phyloP scores from a whole-genome alignment of 2,888 invertebrate species.

The Pristionchus maxplancki region DNA sequence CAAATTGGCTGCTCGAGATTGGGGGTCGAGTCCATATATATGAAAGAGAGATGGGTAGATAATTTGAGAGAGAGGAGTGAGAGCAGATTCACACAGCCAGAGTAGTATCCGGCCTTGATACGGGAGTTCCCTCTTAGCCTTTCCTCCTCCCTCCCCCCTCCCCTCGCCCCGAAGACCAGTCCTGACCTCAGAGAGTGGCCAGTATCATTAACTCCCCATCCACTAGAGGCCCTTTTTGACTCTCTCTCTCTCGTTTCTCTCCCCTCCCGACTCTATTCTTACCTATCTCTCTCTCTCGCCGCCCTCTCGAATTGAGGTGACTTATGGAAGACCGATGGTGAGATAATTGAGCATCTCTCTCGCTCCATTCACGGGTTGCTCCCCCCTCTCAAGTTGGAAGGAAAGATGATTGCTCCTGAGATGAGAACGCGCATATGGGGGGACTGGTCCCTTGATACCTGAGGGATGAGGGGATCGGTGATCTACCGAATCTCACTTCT shows the following conservation, averaged over 20 bases:
- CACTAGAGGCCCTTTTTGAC: slow-evolving; percentile 42
- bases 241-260: no score
- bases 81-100: not conserved
- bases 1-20: slow-evolving; percentile 39
- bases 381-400: slow-evolving; percentile 31
- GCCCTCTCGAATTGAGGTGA: slow-evolving; percentile 47
- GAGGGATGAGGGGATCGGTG: not conserved
- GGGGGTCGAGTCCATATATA: not conserved
- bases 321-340: slow-evolving; percentile 45
- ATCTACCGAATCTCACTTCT: not conserved
- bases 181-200: slow-evolving; percentile 46
- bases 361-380: slow-evolving; percentile 6
- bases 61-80: not conserved
- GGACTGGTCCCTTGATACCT: slow-evolving; percentile 26
- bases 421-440: slow-evolving; percentile 22
- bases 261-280: slow-evolving; percentile 22
- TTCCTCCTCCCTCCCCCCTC: not conserved
- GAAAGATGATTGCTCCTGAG: slow-evolving; percentile 42
- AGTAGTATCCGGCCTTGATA: slow-evolving; percentile 48
- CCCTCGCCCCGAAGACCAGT: not conserved
- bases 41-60: slow-evolving; percentile 45
- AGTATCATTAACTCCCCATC: slow-evolving; percentile 27
- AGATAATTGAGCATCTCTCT: slow-evolving; percentile 51
- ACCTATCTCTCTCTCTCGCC: slow-evolving; percentile 28
- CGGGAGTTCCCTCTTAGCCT: slow-evolving; percentile 1